Conservation (phyloP, 2,888 invertebrate genomes). For the Chymomyza caudatula region DNA sequence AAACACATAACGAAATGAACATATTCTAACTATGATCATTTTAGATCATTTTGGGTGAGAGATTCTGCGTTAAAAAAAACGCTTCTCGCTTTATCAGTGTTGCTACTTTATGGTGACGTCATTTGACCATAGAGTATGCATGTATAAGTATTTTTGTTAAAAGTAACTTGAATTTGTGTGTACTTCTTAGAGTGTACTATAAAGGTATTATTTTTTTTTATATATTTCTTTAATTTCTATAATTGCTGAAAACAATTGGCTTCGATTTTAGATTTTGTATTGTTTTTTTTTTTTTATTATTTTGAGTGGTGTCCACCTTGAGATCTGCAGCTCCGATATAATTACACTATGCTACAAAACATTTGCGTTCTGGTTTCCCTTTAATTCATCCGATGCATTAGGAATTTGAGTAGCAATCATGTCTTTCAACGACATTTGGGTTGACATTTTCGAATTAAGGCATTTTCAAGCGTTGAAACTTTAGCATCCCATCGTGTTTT, state of each 20-base stretch:
- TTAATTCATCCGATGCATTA: too few relatives aligned
- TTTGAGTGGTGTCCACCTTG: neutral
- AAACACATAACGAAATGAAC: conserved; percentile 2
- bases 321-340: neutral
- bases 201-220: conserved; percentile 19
- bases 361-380: conserved; percentile 13
- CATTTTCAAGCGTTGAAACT: too few relatives aligned
- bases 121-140: conserved; percentile 11
- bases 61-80: conserved; percentile 8
- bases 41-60: conserved; percentile 16
- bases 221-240: conserved; percentile 28
- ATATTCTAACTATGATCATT: conserved; percentile 2
- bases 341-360: conserved; percentile 23
- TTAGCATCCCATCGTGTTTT: too few relatives aligned
- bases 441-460: too few relatives aligned
- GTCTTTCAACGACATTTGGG: too few relatives aligned
- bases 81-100: conserved; percentile 4
- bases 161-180: conserved; percentile 24
- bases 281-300: neutral
- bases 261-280: conserved; percentile 46
- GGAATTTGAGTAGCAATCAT: neutral
- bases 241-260: conserved; percentile 74
- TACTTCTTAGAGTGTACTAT: conserved; percentile 19
- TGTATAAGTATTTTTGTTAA: conserved; percentile 22
- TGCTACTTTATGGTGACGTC: conserved; percentile 17